Conservation (phyloP, 1,140 invertebrate genomes). For the Dendrolimus kikuchii region DNA sequence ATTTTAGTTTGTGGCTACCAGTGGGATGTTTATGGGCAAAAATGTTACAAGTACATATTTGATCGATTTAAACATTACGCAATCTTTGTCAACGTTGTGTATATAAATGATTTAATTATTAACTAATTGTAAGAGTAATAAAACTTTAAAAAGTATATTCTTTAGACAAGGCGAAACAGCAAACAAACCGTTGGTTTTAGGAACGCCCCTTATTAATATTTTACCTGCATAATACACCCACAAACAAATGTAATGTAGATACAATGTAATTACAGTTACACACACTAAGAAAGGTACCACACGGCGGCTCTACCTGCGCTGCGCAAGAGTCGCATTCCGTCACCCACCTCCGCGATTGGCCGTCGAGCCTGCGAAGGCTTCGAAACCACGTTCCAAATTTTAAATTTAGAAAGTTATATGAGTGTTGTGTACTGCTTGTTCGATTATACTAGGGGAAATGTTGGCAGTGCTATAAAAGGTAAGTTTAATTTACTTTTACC, state of each 20-base stretch:
- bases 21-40: too few relatives aligned
- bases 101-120: too few relatives aligned
- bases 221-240: slow-evolving; percentile 22
- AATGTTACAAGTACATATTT: too few relatives aligned
- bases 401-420: slow-evolving; percentile 54
- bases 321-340: slow-evolving; percentile 66
- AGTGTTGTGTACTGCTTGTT: slow-evolving; percentile 26
- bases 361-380: slow-evolving; percentile 52
- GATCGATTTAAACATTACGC: too few relatives aligned
- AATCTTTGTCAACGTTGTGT: too few relatives aligned
- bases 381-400: slow-evolving; percentile 29
- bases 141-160: too few relatives aligned
- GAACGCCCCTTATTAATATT: slow-evolving; percentile 2
- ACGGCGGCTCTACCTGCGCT: slow-evolving; percentile 42
- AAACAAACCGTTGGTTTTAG: too few relatives aligned
- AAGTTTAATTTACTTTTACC: slow-evolving; percentile 13
- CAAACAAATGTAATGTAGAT: slow-evolving; percentile 15
- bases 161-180: too few relatives aligned
- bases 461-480: slow-evolving; percentile 30
- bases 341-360: slow-evolving; percentile 51
- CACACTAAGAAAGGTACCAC: slow-evolving; percentile 38
- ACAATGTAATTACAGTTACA: slow-evolving; percentile 41
- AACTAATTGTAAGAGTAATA: too few relatives aligned
- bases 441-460: slow-evolving; percentile 29
- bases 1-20: too few relatives aligned